Evolutionary conservation across 2,888 invertebrate genomes (phyloP), one percentile per base, ranked within the genome.

Genomic region (Clanis bilineata): DNA sequence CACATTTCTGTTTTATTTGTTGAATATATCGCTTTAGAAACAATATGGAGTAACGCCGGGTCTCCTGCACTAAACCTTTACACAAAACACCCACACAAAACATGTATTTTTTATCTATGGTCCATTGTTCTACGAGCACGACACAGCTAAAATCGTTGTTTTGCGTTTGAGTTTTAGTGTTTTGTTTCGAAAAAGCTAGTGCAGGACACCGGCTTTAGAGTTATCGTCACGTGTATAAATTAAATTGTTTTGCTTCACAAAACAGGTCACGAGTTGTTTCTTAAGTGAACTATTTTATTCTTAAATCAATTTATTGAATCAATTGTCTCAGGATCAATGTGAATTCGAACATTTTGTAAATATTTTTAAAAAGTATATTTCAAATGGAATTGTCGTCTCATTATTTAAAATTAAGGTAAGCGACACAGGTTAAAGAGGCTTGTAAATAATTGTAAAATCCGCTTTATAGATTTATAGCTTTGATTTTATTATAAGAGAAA

Each of bases 361-460:
- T 89, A 87, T 77, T 72, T 43, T 39, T 67, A 70, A 71, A 73
- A 72, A 72, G 74, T 65, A 75, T 77, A 82, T 80, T 76, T 72
- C 82, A 82, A 83, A 82, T 79, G 90, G 90, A 90, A 90, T 90
- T 90, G 90, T 87, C 82, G 77, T 82, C 75, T 82, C 73, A 80
- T 76, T 80, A 75, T 71, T 65, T 79, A 74, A 68, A 72, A 67
- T 70, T 79, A 80, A 76, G 72, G 64, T 77, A 77, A 72, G 58
- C 66, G 74, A 77, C 76, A 73, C 68, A 76, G 66, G 78, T 71
- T 71, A 65, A 73, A 73, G 85, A 85, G 80, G 85, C 86, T 86
- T 90, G 90, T 90, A 89, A 79, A 90, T 90, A 90, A 64, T 80
- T 80, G 73, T 81, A 71, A 76, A 72, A 70, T 80, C 72, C 72